phyloP scores from a whole-genome alignment of 2,797 vertebrate genomes.

The Premnoplex brunnescens region DNA sequence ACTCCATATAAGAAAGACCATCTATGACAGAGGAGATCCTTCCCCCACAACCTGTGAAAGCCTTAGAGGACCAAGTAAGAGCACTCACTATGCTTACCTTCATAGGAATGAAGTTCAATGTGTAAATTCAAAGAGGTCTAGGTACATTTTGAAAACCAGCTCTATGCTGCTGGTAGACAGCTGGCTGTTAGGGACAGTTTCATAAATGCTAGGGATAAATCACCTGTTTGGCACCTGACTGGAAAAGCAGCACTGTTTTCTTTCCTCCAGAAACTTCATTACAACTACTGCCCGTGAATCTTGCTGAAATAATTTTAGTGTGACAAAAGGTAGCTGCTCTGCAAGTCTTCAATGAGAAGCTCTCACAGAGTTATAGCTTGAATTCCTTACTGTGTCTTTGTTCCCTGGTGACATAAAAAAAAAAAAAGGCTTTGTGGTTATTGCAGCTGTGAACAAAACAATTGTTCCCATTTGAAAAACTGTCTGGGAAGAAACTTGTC shows the following conservation, averaged over 20 bases:
- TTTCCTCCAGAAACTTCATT: background rate
- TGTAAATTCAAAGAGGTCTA: background rate
- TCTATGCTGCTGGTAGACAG: background rate
- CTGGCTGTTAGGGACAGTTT: background rate
- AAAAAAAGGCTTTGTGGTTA: background rate
- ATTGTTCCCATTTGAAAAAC: background rate
- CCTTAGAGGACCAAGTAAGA: background rate
- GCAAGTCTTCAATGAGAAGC: background rate
- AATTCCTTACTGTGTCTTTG: background rate
- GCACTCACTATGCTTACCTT: background rate
- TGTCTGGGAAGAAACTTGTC: background rate
- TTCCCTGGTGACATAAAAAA: background rate
- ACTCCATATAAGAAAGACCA: background rate
- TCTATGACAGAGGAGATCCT: background rate
- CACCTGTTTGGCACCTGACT: background rate
- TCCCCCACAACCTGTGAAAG: background rate
- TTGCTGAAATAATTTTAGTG: background rate
- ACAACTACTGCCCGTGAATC: background rate
- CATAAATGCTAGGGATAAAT: background rate
- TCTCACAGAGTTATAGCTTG: background rate
- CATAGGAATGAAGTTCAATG: background rate
- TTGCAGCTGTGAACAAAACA: background rate
- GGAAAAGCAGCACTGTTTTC: background rate
- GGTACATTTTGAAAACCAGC: background rate
- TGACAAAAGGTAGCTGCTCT: background rate